A percentile compares a stretch with the other conserved stretches of the same genome.
Evolutionary conservation across 1,140 invertebrate genomes (phyloP).

Genomic region (Eupeodes corollae): DNA sequence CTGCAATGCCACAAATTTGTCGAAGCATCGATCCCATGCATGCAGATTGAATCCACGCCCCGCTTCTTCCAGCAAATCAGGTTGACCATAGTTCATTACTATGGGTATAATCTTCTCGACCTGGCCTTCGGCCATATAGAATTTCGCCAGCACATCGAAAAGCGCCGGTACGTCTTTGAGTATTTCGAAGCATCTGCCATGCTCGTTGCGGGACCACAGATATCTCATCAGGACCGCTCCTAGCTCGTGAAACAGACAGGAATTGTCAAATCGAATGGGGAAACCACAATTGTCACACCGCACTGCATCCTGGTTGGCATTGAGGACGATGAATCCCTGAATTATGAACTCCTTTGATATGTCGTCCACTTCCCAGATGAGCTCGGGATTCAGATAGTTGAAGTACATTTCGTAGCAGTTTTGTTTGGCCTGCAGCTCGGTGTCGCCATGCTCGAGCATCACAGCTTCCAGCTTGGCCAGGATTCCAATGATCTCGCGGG

Average conservation of each 20-base stretch:
- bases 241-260: conserved; percentile 28
- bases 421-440: conserved; percentile 17
- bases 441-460: conserved; percentile 32
- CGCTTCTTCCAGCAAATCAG: conserved; percentile 23
- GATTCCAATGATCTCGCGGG: conserved; percentile 22
- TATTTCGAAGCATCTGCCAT: conserved; percentile 33
- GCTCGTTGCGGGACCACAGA: conserved; percentile 33
- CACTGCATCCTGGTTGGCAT: conserved; percentile 19
- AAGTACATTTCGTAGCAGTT: conserved; percentile 36
- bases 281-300: conserved; percentile 29
- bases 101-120: conserved; percentile 31
- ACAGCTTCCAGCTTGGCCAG: conserved; percentile 22
- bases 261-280: conserved; percentile 26
- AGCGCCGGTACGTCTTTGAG: conserved; percentile 26
- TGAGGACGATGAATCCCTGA: conserved; percentile 23
- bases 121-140: conserved; percentile 30
- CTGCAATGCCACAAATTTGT: conserved; percentile 31
- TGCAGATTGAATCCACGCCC: conserved; percentile 18
- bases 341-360: conserved; percentile 27
- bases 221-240: conserved; percentile 28
- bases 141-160: conserved; percentile 29
- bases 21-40: conserved; percentile 30
- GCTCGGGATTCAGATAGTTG: conserved; percentile 32
- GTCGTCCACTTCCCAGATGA: conserved; percentile 36
- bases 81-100: conserved; percentile 27